Evolutionary conservation across 2,888 invertebrate species (phyloP).

Genomic region (Campoplex nolae): DNA sequence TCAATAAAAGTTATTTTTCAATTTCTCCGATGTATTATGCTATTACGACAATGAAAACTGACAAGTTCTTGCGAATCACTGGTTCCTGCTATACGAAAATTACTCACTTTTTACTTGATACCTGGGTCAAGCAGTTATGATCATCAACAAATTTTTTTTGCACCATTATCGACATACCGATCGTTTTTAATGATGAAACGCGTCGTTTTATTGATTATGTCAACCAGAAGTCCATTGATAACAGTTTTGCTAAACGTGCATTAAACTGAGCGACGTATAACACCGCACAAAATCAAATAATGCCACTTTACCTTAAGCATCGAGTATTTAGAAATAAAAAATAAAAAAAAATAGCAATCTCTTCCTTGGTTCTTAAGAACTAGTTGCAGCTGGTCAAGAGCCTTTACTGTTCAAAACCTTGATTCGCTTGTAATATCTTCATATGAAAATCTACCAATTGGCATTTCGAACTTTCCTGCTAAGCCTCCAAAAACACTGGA

Average conservation of each 20-base stretch:
- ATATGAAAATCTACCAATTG: neutral
- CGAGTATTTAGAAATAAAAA: too few relatives aligned
- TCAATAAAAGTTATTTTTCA: neutral
- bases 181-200: too few relatives aligned
- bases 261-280: neutral
- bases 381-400: neutral
- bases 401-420: neutral
- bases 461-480: neutral
- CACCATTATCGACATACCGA: too few relatives aligned
- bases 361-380: neutral
- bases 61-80: neutral
- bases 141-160: too few relatives aligned
- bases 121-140: too few relatives aligned
- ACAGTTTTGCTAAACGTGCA: neutral
- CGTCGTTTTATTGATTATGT: too few relatives aligned
- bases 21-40: neutral
- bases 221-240: neutral
- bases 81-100: too few relatives aligned
- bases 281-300: too few relatives aligned
- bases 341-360: neutral
- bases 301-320: too few relatives aligned
- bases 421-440: neutral
- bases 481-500: neutral
- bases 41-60: neutral
- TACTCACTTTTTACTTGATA: too few relatives aligned